These are phyloP conservation scores for Fragum sueziense DNA, from an alignment of 2,888 invertebrate species.

Conservation along the genomic window DNA sequence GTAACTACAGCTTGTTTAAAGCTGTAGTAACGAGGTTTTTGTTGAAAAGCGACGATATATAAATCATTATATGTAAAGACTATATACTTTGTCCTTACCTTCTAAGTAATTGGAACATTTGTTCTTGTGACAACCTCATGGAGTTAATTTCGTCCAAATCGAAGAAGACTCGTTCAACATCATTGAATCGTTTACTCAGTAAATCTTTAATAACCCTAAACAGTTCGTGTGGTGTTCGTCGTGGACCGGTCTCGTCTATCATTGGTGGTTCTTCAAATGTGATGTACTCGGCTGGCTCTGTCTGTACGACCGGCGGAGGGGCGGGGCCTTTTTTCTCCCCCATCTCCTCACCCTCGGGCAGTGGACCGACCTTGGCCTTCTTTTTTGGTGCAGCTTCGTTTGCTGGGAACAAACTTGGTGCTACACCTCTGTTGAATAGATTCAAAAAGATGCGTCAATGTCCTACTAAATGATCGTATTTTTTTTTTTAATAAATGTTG, in stretches of 20 bases:
- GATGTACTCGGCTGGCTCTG: constrained; percentile 41
- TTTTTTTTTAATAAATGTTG: too few species aligned
- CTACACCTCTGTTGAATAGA: constrained; percentile 78
- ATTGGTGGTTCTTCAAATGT: constrained; percentile 54
- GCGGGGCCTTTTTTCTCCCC: constrained; percentile 20
- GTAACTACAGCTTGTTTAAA: too few species aligned
- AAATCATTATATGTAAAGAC: too few species aligned
- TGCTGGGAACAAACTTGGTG: constrained; percentile 75
- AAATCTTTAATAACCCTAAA: constrained; percentile 76
- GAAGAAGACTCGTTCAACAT: constrained; percentile 77
- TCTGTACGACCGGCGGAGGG: constrained; percentile 13
- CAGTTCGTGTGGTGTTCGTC: constrained; percentile 68
- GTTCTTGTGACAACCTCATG: constrained; percentile 79
- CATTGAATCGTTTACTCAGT: constrained; percentile 73
- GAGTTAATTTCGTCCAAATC: constrained; percentile 80
- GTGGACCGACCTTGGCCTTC: constrained; percentile 51
- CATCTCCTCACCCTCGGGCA: constrained; percentile 52
- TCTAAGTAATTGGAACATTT: constrained; percentile 79
- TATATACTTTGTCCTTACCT: too few species aligned
- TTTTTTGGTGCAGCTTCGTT: constrained; percentile 21
- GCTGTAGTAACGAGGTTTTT: too few species aligned
- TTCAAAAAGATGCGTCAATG: too few species aligned
- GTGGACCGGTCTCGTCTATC: constrained; percentile 55
- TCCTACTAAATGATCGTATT: too few species aligned
- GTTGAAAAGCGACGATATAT: too few species aligned